Conservation (phyloP, 2,888 invertebrate species). For the Nomada ferruginata region DNA sequence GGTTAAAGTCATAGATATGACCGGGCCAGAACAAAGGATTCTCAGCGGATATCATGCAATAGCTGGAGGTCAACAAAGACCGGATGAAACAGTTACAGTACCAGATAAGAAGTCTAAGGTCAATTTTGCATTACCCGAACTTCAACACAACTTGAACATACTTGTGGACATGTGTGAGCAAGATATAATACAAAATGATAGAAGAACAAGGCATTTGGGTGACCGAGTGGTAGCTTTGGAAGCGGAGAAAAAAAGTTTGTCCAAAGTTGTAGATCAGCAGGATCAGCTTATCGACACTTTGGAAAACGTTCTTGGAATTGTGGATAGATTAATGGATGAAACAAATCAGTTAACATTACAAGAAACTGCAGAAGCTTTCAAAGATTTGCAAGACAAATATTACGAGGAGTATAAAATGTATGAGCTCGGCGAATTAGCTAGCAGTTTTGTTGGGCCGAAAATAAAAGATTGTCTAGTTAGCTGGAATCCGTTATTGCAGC, state of each 20-base stretch:
- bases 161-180: slow-evolving; percentile 97
- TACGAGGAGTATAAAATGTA: slow-evolving; percentile 93
- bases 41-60: slow-evolving; percentile 97
- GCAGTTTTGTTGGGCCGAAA: slow-evolving; percentile 93
- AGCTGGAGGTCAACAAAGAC: slow-evolving; percentile 88
- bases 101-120: slow-evolving; percentile 86
- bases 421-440: slow-evolving; percentile 92
- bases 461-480: slow-evolving; percentile 90
- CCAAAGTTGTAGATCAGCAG: slow-evolving; percentile 89
- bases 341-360: slow-evolving; percentile 86
- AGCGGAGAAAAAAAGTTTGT: slow-evolving; percentile 90
- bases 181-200: slow-evolving; percentile 95
- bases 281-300: slow-evolving; percentile 90
- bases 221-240: slow-evolving; percentile 92
- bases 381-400: slow-evolving; percentile 87
- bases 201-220: slow-evolving; percentile 90
- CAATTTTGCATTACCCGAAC: slow-evolving; percentile 93
- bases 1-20: slow-evolving; percentile 99
- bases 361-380: slow-evolving; percentile 87
- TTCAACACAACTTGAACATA: slow-evolving; percentile 95
- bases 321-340: slow-evolving; percentile 87
- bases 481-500: slow-evolving; percentile 92
- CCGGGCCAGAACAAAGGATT: slow-evolving; percentile 96
- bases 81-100: slow-evolving; percentile 86
- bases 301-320: slow-evolving; percentile 88